Base-by-base conservation (phyloP, 1,140 invertebrate species). In the Papilio dardanus region DNA sequence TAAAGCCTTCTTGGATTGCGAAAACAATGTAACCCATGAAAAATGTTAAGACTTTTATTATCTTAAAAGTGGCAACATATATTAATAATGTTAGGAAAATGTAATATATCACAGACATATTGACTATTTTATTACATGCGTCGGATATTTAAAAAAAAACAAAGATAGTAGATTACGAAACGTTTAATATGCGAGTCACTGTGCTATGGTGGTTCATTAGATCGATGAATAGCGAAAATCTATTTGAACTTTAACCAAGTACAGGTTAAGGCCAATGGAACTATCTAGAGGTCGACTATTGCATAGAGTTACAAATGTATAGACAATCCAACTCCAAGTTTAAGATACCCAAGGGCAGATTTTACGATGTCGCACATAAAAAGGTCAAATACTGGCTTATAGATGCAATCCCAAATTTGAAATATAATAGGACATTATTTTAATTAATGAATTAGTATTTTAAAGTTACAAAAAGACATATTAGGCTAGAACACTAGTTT, bases 11-110 rank as follows among this genome's bases (percentile, higher is more conserved):
- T 31, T 62, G 31, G 67, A 79, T 83, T 83, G 76, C 76, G 79
- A 78, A 82, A 83, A 81, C 78, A 81, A 80, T 82, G 68, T 79
- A 79, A 75, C 50, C 76, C 71, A 82, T 80, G 77, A 77, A 76
- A 76, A 75, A 77, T 80, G 42, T 21, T 33, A 68, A 75, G 75
- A 50, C 42, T 71, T 71, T 24, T 46, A 21, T 71, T 71, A 71
- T 71, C 69, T 71, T 30, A 30, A 50, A 46, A 46, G 8, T 19
- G 33, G 54, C 54, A 62, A 62, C 21, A 62, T 14, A 28, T 14
- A 62, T 62, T 5, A 62, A 62, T 62, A 62, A 62, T 28, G 24
- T 62, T 62, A 62, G 54, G 54, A 62, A 62, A 62, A 62, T 62
- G 54, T 62, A 28, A 62, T 62, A 62, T 62, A 28, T 62, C 54